These are phyloP conservation scores for Perithous albicinctus DNA, from an alignment of 2,888 invertebrate genomes.

Conservation along the genomic window DNA sequence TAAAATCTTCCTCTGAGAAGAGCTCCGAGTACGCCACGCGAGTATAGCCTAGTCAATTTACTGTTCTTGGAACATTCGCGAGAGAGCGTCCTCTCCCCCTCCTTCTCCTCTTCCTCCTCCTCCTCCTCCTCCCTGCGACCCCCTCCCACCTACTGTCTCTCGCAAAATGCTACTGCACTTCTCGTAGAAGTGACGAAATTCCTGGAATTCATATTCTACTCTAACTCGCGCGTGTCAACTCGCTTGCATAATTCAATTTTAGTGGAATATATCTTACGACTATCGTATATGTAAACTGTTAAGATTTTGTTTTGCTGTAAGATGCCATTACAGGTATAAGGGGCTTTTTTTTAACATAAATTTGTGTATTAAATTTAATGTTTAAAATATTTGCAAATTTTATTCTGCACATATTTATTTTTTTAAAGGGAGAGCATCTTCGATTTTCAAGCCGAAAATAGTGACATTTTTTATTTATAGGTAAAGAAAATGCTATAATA, in stretches of 20 bases:
- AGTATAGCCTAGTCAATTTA: constrained; percentile 66
- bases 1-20: constrained; percentile 68
- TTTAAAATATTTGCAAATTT: no score
- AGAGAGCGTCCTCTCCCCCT: constrained; percentile 42
- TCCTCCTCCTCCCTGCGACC: no score
- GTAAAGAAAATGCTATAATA: no score
- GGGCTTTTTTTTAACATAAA: no score
- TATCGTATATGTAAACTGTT: neutral
- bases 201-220: constrained; percentile 45
- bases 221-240: constrained; percentile 16
- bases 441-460: no score
- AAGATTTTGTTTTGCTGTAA: neutral
- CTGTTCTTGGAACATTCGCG: constrained; percentile 64
- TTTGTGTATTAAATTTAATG: no score
- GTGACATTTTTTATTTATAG: no score
- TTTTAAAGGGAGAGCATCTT: no score
- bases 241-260: constrained; percentile 16
- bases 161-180: constrained; percentile 58
- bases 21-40: constrained; percentile 54
- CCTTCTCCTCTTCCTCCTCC: no score
- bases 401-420: no score
- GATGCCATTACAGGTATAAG: no score
- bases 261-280: neutral
- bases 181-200: constrained; percentile 53
- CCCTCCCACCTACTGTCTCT: constrained; percentile 41